Base-by-base conservation (phyloP, 2,113 vertebrate species). In the Lophius piscatorius region DNA sequence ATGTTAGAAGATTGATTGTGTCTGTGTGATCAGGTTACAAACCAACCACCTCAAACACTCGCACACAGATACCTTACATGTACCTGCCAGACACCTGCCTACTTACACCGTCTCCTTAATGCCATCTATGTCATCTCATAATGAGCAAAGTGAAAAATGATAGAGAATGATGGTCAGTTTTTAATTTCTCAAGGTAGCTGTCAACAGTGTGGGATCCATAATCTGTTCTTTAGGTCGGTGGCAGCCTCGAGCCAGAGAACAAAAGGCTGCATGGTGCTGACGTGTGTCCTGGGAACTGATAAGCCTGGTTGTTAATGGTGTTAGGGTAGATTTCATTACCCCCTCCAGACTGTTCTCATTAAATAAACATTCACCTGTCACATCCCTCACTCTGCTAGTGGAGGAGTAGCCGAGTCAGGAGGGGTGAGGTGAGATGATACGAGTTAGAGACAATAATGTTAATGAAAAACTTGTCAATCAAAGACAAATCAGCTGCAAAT, bases 311-410 rank as follows among this genome's bases (percentile, higher is more conserved):
- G 81, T 87, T 88, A 87, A 90, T 90, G 82, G 82, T 82, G 81
- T 87, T 78, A 79, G 80, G 83, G 82, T 81, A 83, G 88, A 90
- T 91, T 91, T 89, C 87, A 90, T 90, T 89, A 89, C 85, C 84
- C 82, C 82, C 84, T 88, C 82, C 86, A 87, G 85, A 89, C 88
- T 78, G 76, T 67, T 78, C 85, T 89, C 88, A 91, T 91, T 85
- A 91, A 90, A 89, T 88, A 90, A 90, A 89, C 88, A 91, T 91
- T 70, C 65, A 68, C 75, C 73, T 81, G 83, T 84, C 85, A 87
- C 85, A 85, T 88, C 82, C 44, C 63, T 88, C 87, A 88, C 55
- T 72, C 60, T 11, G 52, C 3, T 62, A 74, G 69, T 1, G 47
- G 61, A 74, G 45, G 63, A 78, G 65, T 5, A 34, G 24, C 54